Conservation (phyloP, 1,140 invertebrate species). For the Radopholus similis region DNA sequence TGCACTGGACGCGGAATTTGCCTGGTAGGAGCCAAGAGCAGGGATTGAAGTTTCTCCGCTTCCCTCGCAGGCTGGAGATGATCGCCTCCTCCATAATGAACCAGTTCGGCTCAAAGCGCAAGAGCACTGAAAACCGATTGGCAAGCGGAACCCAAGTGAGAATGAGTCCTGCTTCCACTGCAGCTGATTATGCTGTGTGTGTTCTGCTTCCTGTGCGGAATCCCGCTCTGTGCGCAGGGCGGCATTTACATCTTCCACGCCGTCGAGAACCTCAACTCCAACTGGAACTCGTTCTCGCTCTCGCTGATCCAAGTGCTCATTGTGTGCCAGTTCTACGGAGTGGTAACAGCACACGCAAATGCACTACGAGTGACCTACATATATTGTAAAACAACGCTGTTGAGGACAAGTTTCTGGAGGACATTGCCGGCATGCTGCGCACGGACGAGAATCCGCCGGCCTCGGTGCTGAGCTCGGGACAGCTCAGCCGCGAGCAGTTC, state of each 20-base stretch:
- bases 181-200: constrained; percentile 37
- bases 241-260: constrained; percentile 58
- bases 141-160: constrained; percentile 21
- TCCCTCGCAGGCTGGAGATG: constrained; percentile 52
- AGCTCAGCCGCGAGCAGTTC: neutral
- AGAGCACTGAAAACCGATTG: constrained; percentile 32
- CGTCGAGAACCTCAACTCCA: constrained; percentile 57
- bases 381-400: neutral
- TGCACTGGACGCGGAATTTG: constrained; percentile 54
- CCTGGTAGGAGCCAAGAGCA: constrained; percentile 38
- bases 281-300: constrained; percentile 57
- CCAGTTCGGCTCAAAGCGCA: constrained; percentile 41
- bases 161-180: constrained; percentile 19
- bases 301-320: constrained; percentile 41
- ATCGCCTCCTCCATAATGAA: constrained; percentile 57
- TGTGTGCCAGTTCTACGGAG: constrained; percentile 53
- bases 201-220: constrained; percentile 45
- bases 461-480: neutral
- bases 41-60: neutral
- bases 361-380: neutral
- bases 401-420: constrained; percentile 51
- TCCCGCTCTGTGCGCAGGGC: constrained; percentile 52
- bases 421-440: constrained; percentile 50
- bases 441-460: neutral
- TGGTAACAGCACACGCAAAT: neutral